phyloP scores from a whole-genome alignment of 2,888 invertebrate species.

The Melangyna quadrimaculata region DNA sequence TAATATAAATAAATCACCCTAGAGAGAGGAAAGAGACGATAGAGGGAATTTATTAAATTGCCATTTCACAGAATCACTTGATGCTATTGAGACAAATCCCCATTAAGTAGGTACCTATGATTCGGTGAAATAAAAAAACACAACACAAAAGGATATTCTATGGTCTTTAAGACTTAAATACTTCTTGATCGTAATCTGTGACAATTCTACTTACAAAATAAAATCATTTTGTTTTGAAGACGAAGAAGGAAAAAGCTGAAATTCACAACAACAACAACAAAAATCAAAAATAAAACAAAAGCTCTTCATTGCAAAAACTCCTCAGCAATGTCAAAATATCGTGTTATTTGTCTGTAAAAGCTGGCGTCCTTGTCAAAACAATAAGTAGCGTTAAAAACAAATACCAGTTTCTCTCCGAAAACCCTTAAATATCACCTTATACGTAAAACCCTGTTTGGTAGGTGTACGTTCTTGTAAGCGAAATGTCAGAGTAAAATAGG shows the following conservation, averaged over 20 bases:
- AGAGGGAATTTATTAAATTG: conserved; percentile 51
- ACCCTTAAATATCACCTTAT: conserved; percentile 38
- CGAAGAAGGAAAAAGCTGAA: not conserved
- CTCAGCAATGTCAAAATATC: conserved; percentile 26
- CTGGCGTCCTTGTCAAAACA: conserved; percentile 51
- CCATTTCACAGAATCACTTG: conserved; percentile 34
- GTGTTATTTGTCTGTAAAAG: conserved; percentile 26
- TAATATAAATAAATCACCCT: not conserved
- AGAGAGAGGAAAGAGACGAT: not conserved
- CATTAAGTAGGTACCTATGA: not conserved
- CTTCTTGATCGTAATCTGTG: conserved; percentile 7
- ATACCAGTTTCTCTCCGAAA: conserved; percentile 39
- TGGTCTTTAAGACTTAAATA: conserved; percentile 45
- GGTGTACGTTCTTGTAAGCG: conserved; percentile 8
- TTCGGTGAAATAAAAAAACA: not conserved
- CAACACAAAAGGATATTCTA: conserved; percentile 31
- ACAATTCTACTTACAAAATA: conserved; percentile 35
- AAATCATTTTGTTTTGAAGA: conserved; percentile 16
- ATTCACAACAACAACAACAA: not conserved
- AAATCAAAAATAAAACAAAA: not conserved
- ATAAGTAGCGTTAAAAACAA: conserved; percentile 69
- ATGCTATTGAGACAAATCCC: conserved; percentile 45
- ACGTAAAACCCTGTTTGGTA: conserved; percentile 15
- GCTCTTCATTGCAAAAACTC: conserved; percentile 53
- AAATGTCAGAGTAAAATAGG: conserved; percentile 33